Conservation (phyloP, 2,113 vertebrate species). For the Pipra filicauda region DNA sequence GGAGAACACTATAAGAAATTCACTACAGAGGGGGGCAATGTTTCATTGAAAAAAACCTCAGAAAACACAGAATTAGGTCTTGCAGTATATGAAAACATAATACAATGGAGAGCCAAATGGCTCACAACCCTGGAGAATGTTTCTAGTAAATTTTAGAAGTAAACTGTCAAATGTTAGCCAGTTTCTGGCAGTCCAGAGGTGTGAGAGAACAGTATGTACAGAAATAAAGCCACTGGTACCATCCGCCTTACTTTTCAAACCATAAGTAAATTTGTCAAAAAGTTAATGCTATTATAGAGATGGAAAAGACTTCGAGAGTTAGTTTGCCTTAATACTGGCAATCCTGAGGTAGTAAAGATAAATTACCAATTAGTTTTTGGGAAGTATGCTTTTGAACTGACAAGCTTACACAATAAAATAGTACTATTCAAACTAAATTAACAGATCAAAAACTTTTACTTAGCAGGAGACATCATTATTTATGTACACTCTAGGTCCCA, state of each 20-base stretch:
- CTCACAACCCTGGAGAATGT: not conserved
- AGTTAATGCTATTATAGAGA: not conserved
- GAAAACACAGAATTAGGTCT: not conserved
- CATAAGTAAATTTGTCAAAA: not conserved
- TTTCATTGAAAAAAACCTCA: not conserved
- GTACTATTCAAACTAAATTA: not conserved
- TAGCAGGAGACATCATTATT: not conserved
- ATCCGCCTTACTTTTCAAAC: not conserved
- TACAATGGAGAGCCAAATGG: not conserved
- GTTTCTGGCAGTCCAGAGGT: not conserved
- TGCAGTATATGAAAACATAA: not conserved
- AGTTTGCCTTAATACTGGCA: not conserved
- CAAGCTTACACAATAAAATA: not conserved
- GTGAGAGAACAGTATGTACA: not conserved
- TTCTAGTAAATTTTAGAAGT: not conserved
- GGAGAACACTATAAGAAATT: not conserved
- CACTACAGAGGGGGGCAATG: fast-evolving
- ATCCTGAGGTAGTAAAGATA: not conserved
- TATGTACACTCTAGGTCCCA: not conserved
- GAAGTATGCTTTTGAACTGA: not conserved
- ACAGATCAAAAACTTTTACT: not conserved
- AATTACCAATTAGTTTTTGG: not conserved
- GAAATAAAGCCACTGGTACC: not conserved
- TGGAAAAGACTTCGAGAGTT: not conserved
- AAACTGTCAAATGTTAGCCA: not conserved